phyloP scores from a whole-genome alignment of 2,888 invertebrate species.

The Hemistola chrysoprasaria region DNA sequence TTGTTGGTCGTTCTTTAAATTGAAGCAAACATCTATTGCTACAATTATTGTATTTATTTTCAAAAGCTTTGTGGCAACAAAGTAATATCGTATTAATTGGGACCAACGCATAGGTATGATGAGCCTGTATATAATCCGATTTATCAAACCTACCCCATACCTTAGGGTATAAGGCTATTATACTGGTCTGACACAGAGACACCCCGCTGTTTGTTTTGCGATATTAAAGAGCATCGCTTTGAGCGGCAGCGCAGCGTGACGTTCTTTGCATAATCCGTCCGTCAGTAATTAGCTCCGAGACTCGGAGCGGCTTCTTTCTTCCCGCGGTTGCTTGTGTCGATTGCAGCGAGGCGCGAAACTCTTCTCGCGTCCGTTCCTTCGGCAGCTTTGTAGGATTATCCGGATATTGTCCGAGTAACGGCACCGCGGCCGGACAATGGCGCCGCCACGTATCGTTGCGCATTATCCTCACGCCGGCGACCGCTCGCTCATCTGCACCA shows the following conservation, averaged over 20 bases:
- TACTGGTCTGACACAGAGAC: slow-evolving; percentile 28
- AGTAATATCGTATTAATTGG: no score
- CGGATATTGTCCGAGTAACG: slow-evolving; percentile 70
- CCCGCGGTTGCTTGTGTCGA: slow-evolving; percentile 54
- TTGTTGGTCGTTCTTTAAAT: background rate
- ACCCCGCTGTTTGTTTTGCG: slow-evolving; percentile 73
- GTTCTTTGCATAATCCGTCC: slow-evolving; percentile 67
- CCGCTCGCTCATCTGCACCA: slow-evolving; percentile 49
- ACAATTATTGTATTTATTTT: no score
- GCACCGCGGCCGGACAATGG: slow-evolving; percentile 59
- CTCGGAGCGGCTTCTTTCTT: slow-evolving; percentile 57
- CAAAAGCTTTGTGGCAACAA: no score
- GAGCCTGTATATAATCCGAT: slow-evolving; percentile 40
- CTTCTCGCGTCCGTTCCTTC: slow-evolving; percentile 65
- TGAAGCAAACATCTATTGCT: no score
- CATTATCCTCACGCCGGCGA: slow-evolving; percentile 64
- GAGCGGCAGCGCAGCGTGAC: slow-evolving; percentile 55
- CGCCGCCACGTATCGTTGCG: slow-evolving; percentile 71
- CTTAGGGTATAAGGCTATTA: slow-evolving; percentile 23
- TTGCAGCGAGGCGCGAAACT: slow-evolving; percentile 75
- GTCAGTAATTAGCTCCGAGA: slow-evolving; percentile 59
- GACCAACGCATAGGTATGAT: background rate
- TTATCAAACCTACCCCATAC: slow-evolving; percentile 38
- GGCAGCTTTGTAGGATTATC: slow-evolving; percentile 76
- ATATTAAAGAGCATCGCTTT: slow-evolving; percentile 53